phyloP scores from a whole-genome alignment of 2,113 vertebrate genomes.

The Podocnemis expansa region DNA sequence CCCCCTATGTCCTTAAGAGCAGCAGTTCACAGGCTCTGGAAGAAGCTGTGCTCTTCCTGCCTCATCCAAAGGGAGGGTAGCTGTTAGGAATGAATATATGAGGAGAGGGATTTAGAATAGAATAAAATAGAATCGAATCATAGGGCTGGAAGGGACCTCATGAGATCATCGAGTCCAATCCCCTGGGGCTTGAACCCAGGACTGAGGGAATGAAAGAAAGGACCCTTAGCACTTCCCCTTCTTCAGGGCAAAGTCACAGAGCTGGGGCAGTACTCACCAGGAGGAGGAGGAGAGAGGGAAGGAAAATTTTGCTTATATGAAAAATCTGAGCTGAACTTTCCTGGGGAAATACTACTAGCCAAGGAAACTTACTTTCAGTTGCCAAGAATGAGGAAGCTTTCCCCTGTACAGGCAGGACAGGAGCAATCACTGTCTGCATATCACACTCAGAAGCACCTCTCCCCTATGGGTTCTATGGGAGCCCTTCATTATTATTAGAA shows the following conservation, averaged over 20 bases:
- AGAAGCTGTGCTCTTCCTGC: background rate
- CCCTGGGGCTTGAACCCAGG: too few relatives aligned
- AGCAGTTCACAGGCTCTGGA: background rate
- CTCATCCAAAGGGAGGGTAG: background rate
- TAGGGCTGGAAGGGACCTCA: too few relatives aligned
- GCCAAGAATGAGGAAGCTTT: background rate
- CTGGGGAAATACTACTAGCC: background rate
- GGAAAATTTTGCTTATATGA: background rate
- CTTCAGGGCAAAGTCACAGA: background rate
- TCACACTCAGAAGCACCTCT: background rate
- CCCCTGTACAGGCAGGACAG: background rate
- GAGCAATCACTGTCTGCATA: background rate
- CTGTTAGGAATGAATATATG: background rate
- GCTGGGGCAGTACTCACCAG: background rate
- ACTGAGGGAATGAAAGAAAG: background rate
- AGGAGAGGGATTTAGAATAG: background rate
- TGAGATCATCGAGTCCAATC: too few relatives aligned
- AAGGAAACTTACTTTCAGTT: background rate
- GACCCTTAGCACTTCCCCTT: background rate
- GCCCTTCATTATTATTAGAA: fast-evolving
- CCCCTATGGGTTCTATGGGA: background rate
- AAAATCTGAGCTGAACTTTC: background rate
- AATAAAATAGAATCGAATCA: too few relatives aligned
- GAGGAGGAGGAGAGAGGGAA: background rate
- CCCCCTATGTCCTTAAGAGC: background rate